Evolutionary conservation across 2,888 invertebrate species (phyloP).

Genomic region (Volucella zonaria): DNA sequence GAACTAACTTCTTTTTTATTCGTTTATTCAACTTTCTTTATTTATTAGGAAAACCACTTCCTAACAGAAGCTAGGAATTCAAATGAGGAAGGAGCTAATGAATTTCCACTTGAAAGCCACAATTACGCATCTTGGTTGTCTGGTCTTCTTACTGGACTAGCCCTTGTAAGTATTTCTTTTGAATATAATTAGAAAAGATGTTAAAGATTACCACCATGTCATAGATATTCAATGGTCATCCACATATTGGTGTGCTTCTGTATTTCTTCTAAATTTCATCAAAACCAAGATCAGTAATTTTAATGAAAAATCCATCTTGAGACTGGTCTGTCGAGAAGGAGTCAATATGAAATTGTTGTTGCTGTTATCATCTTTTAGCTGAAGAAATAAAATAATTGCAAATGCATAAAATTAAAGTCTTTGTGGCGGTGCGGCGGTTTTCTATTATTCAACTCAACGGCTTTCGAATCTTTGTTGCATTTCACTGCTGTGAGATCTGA

Average conservation of each 20-base stretch:
- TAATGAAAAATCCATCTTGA: conserved; percentile 12
- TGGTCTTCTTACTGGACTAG: background rate
- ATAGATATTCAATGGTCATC: conserved; percentile 77
- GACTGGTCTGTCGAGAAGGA: background rate
- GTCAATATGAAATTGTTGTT: conserved; percentile 41
- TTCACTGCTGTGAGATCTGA: conserved; percentile 31
- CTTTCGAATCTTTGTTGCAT: conserved; percentile 41
- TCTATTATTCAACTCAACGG: conserved; percentile 63
- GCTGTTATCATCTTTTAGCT: conserved; percentile 33
- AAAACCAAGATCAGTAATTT: background rate
- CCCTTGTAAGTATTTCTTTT: background rate
- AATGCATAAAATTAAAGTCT: conserved; percentile 37
- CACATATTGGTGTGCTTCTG: conserved; percentile 76
- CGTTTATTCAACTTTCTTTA: too few species aligned
- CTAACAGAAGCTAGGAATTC: too few species aligned
- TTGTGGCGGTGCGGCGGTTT: background rate
- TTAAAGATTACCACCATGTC: conserved; percentile 77
- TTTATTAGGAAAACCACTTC: too few species aligned
- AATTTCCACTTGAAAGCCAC: too few species aligned
- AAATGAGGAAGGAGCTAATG: too few species aligned
- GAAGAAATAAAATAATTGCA: conserved; percentile 39
- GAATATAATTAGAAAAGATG: conserved; percentile 64
- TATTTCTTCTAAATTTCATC: background rate
- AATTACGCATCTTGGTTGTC: too few species aligned
- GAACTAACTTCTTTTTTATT: too few species aligned